Evolutionary conservation across 2,888 invertebrate species (phyloP), one percentile per base, ranked within the genome.

Genomic region (Emesis russula): DNA sequence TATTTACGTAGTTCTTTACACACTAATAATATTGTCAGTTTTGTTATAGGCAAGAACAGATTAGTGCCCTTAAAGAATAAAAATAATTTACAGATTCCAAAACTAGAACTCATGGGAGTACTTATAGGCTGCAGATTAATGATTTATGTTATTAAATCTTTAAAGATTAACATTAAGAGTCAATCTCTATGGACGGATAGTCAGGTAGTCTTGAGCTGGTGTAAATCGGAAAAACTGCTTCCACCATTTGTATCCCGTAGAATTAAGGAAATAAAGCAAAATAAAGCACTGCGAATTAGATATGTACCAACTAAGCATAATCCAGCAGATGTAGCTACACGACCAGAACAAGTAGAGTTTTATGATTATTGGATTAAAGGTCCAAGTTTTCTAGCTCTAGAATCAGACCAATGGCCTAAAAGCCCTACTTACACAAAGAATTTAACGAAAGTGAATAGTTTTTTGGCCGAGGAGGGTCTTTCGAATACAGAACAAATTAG

Each of bases 31-130:
- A 76, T 80, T 68, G 83, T 85, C 78, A 66, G 77, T 84, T 90
- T 92, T 81, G 80, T 92, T 68, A 92, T 90, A 80, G 90, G 85
- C 66, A 90, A 90, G 25, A 84, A 86, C 15, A 83, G 89, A 75
- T 85, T 88, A 79, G 88, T 83, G 68, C 86, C 83, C 31, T 15
- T 85, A 77, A 85, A 81, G 63, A 81, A 83, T 58, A 63, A 91
- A 63, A 33, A 38, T 71, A 81, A 88, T 78, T 76, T 87, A 48
- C 33, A 70, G 25, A 83, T 86, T 15, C 83, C 86, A 48, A 70
- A 58, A 15, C 33, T 83, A 25, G 83, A 82, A 85, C 76, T 87
- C 53, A 31, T 87, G 18, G 85, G 71, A 63, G 81, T 36, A 68
- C 78, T 87, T 1, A 87, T 84, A 31, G 84, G 82, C 5, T 48